Evolutionary conservation across 2,888 invertebrate genomes (phyloP), one percentile per base, ranked within the genome.

Genomic region (Ptychoptera albimana): DNA sequence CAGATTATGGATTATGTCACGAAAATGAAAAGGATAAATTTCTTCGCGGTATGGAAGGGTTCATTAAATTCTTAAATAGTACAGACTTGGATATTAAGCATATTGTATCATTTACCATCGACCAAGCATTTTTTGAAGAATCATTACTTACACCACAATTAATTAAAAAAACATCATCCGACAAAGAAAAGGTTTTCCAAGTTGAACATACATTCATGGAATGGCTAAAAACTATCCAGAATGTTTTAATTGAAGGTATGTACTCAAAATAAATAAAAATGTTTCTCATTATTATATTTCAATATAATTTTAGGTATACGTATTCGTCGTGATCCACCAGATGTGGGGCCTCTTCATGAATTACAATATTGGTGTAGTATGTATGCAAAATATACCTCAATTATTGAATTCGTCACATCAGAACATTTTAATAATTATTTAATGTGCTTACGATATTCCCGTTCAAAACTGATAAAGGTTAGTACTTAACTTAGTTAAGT

Each of bases 331-430:
- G 89, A 89, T 62, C 75, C 80, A 0, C 79, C 84, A 51, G 77
- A 80, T 57, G 80, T 82, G 43, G 89, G 88, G 0, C 88, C 89
- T 0, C 59, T 79, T 1, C 82, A 82, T 1, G 89, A 91, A 66
- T 67, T 91, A 37, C 78, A 79, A 36, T 81, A 88, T 59, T 92
- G 91, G 91, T 74, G 82, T 31, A 70, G 77, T 43, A 75, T 82
- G 54, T 69, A 86, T 38, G 77, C 82, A 1, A 75, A 77, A 42
- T 88, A 88, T 60, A 84, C 83, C 23, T 83, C 83, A 12, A 78
- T 91, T 43, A 77, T 82, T 6, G 85, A 88, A 55, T 85, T 87
- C 60, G 72, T 83, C 8, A 54, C 58, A 1, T 57, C 58, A 6
- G 52, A 73, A 2, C 70, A 77, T 6, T 79, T 82, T 50, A 72